Percentiles rank a stretch among this genome's conserved stretches.
Evolutionary conservation across 2,888 invertebrate genomes (phyloP).

Genomic region (Sarcophaga carnaria): DNA sequence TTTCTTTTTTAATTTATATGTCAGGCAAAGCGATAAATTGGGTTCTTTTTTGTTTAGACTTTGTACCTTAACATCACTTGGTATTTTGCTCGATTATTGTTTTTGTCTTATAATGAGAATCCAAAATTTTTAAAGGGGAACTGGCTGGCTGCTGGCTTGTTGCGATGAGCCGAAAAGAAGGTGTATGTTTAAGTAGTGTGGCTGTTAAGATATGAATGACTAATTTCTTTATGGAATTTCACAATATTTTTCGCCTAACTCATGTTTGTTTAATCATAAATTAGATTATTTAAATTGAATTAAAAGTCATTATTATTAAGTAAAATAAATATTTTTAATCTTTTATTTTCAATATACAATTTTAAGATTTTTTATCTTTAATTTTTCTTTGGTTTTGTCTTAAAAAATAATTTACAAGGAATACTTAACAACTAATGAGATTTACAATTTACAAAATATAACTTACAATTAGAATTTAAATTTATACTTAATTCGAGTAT

Average conservation of each 20-base stretch:
- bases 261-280: background rate
- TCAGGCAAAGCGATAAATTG: background rate
- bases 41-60: conserved; percentile 7
- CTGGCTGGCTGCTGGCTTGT: background rate
- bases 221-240: conserved; percentile 45
- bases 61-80: background rate
- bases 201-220: conserved; percentile 24
- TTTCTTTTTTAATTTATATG: background rate
- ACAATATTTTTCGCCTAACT: conserved; percentile 15
- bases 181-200: background rate
- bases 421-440: conserved; percentile 44
- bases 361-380: conserved; percentile 8
- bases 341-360: conserved; percentile 8
- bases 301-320: conserved; percentile 16
- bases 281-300: background rate
- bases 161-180: background rate
- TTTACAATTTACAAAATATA: conserved; percentile 9
- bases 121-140: background rate
- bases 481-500: conserved; percentile 58
- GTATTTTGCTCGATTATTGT: background rate
- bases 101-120: background rate
- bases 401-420: conserved; percentile 12
- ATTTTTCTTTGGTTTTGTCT: conserved; percentile 16
- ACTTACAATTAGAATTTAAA: conserved; percentile 2
- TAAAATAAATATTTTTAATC: conserved; percentile 1